Evolutionary conservation across 2,888 invertebrate genomes (phyloP).

Genomic region (Sarcophaga subvicina): DNA sequence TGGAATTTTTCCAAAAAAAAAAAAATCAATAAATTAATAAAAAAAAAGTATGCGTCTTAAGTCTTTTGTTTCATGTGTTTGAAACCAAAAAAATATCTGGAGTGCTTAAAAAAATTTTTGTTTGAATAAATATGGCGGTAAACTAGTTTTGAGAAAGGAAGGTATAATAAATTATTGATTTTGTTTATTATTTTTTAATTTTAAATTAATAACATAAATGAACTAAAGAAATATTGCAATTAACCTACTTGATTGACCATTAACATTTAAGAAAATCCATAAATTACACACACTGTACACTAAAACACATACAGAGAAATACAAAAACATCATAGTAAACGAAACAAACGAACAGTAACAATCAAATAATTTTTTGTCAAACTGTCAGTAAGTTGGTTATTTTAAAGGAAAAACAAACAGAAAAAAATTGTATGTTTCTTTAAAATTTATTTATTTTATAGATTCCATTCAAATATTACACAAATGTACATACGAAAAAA

Average conservation of each 20-base stretch:
- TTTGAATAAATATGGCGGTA: too few relatives aligned
- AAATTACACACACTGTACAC: conserved; percentile 22
- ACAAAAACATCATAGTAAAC: not conserved
- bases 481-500: conserved; percentile 27
- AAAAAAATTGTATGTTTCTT: conserved; percentile 36
- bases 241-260: conserved; percentile 67
- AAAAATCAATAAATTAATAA: not conserved
- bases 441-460: conserved; percentile 59
- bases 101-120: too few relatives aligned
- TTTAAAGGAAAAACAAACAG: not conserved
- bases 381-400: conserved; percentile 46
- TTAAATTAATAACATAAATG: conserved; percentile 24
- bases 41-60: conserved; percentile 5
- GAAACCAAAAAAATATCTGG: not conserved
- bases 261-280: conserved; percentile 62
- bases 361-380: conserved; percentile 53
- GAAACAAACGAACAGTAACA: conserved; percentile 40
- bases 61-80: conserved; percentile 22
- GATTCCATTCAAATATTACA: conserved; percentile 55
- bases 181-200: conserved; percentile 12
- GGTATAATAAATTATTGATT: not conserved
- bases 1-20: not conserved
- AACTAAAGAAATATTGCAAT: conserved; percentile 44
- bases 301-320: too few relatives aligned
- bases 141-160: too few relatives aligned